Evolutionary conservation across 2,888 invertebrate genomes (phyloP).

Genomic region (Nymphalis c-album): DNA sequence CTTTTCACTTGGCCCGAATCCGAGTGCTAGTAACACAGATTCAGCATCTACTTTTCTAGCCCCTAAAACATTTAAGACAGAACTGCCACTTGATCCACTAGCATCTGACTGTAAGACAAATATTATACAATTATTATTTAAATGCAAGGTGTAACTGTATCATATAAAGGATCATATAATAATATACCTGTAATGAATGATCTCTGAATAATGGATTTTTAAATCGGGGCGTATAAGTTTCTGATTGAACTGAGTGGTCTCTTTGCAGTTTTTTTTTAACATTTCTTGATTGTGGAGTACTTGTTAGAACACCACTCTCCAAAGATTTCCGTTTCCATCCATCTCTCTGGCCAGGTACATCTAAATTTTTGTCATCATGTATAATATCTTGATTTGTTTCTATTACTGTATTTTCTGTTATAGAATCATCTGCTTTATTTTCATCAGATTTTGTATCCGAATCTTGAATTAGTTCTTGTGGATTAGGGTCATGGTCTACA

Average conservation of each 20-base stretch:
- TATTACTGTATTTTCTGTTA: constrained; percentile 64
- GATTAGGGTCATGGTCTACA: constrained; percentile 26
- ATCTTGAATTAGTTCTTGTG: constrained; percentile 45
- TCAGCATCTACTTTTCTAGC: constrained; percentile 94
- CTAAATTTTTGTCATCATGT: constrained; percentile 57
- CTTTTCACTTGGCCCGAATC: constrained; percentile 88
- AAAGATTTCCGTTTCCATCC: constrained; percentile 67
- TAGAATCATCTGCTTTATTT: constrained; percentile 62
- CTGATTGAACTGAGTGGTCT: constrained; percentile 75
- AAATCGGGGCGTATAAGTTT: constrained; percentile 68
- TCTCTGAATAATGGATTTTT: constrained; percentile 76
- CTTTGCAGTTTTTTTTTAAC: constrained; percentile 63
- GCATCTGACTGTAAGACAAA: constrained; percentile 65
- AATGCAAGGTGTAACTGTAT: no score
- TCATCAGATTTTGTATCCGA: constrained; percentile 60
- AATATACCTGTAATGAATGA: constrained; percentile 74
- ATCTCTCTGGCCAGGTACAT: constrained; percentile 61
- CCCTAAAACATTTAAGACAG: constrained; percentile 92
- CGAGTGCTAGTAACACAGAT: constrained; percentile 90
- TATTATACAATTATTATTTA: background rate
- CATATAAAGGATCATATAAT: background rate
- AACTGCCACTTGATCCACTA: constrained; percentile 83
- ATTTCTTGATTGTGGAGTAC: constrained; percentile 54
- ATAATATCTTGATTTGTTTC: constrained; percentile 36
- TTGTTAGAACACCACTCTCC: constrained; percentile 63